Base-by-base conservation (phyloP, 2,888 invertebrate species). In the Caenorhabditis virilis region DNA sequence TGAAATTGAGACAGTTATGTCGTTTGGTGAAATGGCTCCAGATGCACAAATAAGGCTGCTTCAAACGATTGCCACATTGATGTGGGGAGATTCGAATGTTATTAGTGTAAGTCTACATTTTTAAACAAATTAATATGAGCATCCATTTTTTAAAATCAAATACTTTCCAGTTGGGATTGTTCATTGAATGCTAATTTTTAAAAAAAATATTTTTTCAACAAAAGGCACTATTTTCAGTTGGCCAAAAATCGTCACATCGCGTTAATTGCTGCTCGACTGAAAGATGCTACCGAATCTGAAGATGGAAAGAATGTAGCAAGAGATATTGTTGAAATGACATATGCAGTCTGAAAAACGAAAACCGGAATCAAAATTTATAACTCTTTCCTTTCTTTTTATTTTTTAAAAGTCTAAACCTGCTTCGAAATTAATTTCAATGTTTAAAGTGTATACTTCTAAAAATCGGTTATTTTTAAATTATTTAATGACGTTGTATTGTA, bases 41-140 rank as follows among this genome's bases (percentile, higher is more conserved):
- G 63, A 60, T 83, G 91, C 91, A 0, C 88, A 89, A 58, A 91
- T 89, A 85, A 88, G 92, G 81, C 86, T 88, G 23, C 87, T 92
- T 18, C 90, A 92, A 18, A 89, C 89, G 0, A 84, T 91, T 27
- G 91, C 92, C 45, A 91, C 91, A 0, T 83, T 92, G 16, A 76
- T 87, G 48, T 77, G 80, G 63, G 82, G 79, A 16, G 85, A 85
- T 63, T 77, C 79, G 11, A 46, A 46, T 78, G 83, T 45, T 61
- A 82, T 85, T 36, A 79, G 77, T 57, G 68, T 78, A 30, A 26
- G 52, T 30, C 51, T 13, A 1, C 16, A n/a, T n/a, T 35, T 5
- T 25, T 22, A 36, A 33, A 30, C 15, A 36, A n/a, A n/a, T n/a
- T n/a, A n/a, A n/a, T n/a, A n/a, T n/a, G n/a, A n/a, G n/a, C n/a